Evolutionary conservation across 2,888 invertebrate species (phyloP).

Genomic region (Brachylomia viminalis): DNA sequence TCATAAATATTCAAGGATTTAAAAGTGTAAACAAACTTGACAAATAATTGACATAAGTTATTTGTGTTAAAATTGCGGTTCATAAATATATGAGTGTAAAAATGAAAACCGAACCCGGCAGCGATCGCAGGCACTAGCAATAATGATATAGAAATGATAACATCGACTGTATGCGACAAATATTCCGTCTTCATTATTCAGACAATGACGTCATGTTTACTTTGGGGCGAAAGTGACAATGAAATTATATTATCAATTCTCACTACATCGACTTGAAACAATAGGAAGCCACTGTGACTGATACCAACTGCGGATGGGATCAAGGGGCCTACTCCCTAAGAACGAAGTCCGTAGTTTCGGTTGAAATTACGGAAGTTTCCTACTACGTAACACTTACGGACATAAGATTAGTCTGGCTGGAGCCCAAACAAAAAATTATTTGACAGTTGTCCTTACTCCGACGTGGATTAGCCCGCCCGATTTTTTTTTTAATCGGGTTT

Average conservation of each 20-base stretch:
- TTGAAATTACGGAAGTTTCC: no score
- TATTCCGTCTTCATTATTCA: conserved; percentile 21
- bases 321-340: no score
- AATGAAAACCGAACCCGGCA: conserved; percentile 7
- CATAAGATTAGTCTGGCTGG: no score
- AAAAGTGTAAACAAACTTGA: conserved; percentile 20
- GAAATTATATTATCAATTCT: conserved; percentile 18
- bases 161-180: conserved; percentile 10
- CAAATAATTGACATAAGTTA: conserved; percentile 19
- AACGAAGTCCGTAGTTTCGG: no score
- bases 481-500: no score
- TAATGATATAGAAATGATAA: conserved; percentile 30
- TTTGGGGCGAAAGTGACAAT: conserved; percentile 34
- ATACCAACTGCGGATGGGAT: not conserved
- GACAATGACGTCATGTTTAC: conserved; percentile 19
- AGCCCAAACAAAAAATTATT: no score
- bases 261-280: conserved; percentile 16
- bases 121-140: conserved; percentile 2
- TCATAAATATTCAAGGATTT: conserved; percentile 25
- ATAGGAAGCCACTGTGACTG: conserved; percentile 2
- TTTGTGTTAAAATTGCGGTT: conserved; percentile 1
- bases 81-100: not conserved
- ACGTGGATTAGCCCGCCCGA: no score
- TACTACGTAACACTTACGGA: no score
- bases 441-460: no score